These are phyloP conservation scores for Chaenogobius annularis DNA, from an alignment of 2,113 vertebrate genomes.

Conservation along the genomic window DNA sequence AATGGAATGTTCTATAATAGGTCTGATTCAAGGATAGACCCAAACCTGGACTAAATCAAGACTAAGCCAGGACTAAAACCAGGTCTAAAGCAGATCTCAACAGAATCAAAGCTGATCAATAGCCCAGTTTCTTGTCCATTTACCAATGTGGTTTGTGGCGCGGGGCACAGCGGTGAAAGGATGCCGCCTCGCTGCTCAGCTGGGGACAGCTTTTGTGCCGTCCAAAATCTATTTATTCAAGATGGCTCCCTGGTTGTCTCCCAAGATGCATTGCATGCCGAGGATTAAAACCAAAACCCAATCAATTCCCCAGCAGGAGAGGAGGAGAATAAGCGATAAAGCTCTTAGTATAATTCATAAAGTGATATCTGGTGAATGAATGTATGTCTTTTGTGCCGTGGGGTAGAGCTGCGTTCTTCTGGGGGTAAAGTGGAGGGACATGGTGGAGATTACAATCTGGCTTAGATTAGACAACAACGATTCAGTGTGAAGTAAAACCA, in stretches of 20 bases:
- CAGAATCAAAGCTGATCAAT: constrained; percentile 36
- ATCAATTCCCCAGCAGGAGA: constrained; percentile 77
- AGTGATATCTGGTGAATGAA: constrained; percentile 71
- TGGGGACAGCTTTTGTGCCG: constrained; percentile 72
- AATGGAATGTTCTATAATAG: background rate
- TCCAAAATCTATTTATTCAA: constrained; percentile 76
- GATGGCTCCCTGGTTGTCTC: constrained; percentile 67
- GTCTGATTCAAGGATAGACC: background rate
- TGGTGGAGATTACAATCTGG: constrained; percentile 52
- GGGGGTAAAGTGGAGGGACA: constrained; percentile 59
- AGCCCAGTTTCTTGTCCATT: constrained; percentile 34
- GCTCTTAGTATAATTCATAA: constrained; percentile 75
- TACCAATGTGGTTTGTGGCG: constrained; percentile 53
- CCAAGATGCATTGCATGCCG: constrained; percentile 65
- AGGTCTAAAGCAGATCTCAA: background rate
- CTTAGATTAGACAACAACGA: constrained; percentile 45
- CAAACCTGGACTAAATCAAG: background rate
- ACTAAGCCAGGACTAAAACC: background rate
- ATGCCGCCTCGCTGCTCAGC: constrained; percentile 69
- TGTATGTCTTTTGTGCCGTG: constrained; percentile 50
- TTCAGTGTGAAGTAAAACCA: background rate
- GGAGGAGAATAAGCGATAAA: constrained; percentile 65
- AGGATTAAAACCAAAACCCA: constrained; percentile 76
- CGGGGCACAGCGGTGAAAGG: constrained; percentile 57
- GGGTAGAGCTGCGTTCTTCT: constrained; percentile 38